Evolutionary conservation across 2,888 invertebrate genomes (phyloP).

Genomic region (Bombylius discolor): DNA sequence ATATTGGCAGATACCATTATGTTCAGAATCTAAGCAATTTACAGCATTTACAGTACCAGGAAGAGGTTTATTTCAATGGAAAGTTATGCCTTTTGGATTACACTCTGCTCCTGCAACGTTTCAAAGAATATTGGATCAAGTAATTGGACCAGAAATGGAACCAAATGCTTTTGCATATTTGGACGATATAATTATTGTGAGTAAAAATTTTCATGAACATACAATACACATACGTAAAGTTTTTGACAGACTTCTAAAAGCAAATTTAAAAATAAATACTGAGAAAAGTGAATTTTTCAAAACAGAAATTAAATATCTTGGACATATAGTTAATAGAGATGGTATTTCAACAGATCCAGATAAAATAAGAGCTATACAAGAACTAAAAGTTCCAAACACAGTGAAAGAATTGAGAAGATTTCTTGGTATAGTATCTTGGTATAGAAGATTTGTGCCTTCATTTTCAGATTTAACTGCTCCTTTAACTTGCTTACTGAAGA

Average conservation of each 20-base stretch:
- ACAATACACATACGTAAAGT: not conserved
- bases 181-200: conserved; percentile 4
- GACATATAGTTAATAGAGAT: conserved; percentile 2
- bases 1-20: not conserved
- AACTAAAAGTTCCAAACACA: not conserved
- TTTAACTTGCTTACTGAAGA: not conserved
- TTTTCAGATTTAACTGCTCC: not conserved
- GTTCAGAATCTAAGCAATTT: not conserved
- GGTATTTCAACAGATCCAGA: not conserved
- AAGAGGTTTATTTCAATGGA: not conserved
- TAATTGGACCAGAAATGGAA: not conserved
- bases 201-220: conserved; percentile 1
- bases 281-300: not conserved
- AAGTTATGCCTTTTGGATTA: not conserved
- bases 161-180: conserved; percentile 3
- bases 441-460: conserved; percentile 1
- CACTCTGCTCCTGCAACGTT: conserved; percentile 4
- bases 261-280: not conserved
- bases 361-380: not conserved
- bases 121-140: not conserved
- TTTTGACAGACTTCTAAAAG: not conserved
- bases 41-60: conserved; percentile 1
- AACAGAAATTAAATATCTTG: conserved; percentile 2
- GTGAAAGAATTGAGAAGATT: too few relatives aligned
- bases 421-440: not conserved